These are phyloP conservation scores for Drosophila nigritarsus DNA, from an alignment of 2,888 invertebrate genomes.

Conservation along the genomic window DNA sequence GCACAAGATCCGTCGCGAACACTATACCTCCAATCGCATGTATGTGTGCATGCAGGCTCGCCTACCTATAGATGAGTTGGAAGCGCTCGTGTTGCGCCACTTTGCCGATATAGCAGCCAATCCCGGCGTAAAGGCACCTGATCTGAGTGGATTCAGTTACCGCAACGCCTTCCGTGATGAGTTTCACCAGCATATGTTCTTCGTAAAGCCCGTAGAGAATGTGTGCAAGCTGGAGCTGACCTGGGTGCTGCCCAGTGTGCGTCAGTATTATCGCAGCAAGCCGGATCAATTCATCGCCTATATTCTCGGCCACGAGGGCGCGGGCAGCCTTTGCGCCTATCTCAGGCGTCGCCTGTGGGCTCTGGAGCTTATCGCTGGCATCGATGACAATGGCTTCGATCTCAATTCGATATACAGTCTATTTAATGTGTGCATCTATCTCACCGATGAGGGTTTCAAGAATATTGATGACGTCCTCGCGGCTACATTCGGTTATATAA, in stretches of 20 bases:
- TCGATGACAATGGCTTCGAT: conserved; percentile 91
- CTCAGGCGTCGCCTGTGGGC: conserved; percentile 91
- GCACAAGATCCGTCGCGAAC: conserved; percentile 90
- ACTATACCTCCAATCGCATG: conserved; percentile 96
- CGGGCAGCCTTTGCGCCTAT: conserved; percentile 92
- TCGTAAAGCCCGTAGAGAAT: conserved; percentile 91
- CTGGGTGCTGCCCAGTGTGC: conserved; percentile 83
- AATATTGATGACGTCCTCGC: conserved; percentile 90
- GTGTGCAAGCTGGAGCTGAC: conserved; percentile 87
- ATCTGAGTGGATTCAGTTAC: conserved; percentile 86
- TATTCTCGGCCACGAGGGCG: conserved; percentile 94
- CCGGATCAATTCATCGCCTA: conserved; percentile 90
- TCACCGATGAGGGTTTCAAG: conserved; percentile 92
- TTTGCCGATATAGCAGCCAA: conserved; percentile 91
- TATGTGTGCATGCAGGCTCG: conserved; percentile 92
- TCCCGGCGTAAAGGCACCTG: conserved; percentile 86
- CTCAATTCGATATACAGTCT: conserved; percentile 92
- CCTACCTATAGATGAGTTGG: conserved; percentile 83
- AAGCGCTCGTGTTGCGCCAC: conserved; percentile 85
- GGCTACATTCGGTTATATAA: conserved; percentile 92
- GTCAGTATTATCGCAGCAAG: conserved; percentile 82
- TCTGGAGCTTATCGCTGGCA: conserved; percentile 89
- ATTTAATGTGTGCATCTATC: conserved; percentile 89
- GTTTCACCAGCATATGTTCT: conserved; percentile 86
- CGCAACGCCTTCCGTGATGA: conserved; percentile 79